Evolutionary conservation across 2,797 vertebrate species (phyloP), one percentile per base, ranked within the genome.

Genomic region (Sebastes matsubarae): DNA sequence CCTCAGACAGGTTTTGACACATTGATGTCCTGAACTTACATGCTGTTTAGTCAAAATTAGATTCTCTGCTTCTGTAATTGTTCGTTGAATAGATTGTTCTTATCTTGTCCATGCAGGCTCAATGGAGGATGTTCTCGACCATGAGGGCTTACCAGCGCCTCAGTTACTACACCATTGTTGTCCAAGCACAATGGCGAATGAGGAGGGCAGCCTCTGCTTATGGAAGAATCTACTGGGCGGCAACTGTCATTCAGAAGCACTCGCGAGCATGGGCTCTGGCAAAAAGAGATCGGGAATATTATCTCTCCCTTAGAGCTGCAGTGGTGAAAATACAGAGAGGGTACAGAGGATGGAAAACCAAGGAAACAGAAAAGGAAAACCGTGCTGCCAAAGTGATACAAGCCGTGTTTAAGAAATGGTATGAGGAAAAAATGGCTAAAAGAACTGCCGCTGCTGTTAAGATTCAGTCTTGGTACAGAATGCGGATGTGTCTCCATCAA

Each of bases 391-490:
- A 59, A 57, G 91, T 96, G 20, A 88, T 99, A 80, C 98, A 99
- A 87, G 66, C 80, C 55, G 91, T 89, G 16, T 97, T 97, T 65
- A 90, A 84, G 81, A 95, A 91, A 63, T 96, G 97, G 97, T 91
- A 85, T 0, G 6, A 70, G 52, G 86, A 61, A 20, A 95, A 89
- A 82, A 34, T 70, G 34, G 59, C 85, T 1, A 64, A 78, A 72
- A 95, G 84, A 75, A 69, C 67, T 0, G 73, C 68, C 1, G 96
- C 97, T 13, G 97, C 96, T 18, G 2, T 97, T 22, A 86, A 82
- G 77, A 96, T 99, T 81, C 98, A 99, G 77, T 91, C 97, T 2
- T 97, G 96, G 96, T 99, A 96, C 46, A 93, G 96, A 73, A 98
- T 95, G 97, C 93, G 90, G 25, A 92, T 42, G 79, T 93, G 95